Evolutionary conservation across 2,888 invertebrate species (phyloP), one percentile per base, ranked within the genome.

Genomic region (Elmis aenea): DNA sequence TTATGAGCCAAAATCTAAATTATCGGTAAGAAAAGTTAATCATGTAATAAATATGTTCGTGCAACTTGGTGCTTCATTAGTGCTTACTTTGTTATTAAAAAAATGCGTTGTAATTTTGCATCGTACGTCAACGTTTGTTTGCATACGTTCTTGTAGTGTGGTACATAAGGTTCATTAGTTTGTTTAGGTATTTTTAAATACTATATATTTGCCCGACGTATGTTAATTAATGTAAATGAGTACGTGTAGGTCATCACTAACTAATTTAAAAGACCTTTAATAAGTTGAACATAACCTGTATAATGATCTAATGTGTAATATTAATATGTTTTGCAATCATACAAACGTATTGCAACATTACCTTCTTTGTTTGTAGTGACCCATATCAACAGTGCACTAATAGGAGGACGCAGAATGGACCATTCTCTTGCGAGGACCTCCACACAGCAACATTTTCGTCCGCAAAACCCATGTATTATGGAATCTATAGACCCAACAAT

Each of bases 401-500:
- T 47, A 23, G 40, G 38, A 22, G 38, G 30, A 15, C 43, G 42
- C 30, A 57, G 40, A 37, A 54, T 55, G 55, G 48, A 52, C 23
- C 51, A 48, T 24, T 34, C 52, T 2, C 33, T 52, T 28, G 45
- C 36, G 10, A 47, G 42, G 36, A 37, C 42, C 10, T 45, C 46
- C 9, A n/a, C n/a, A n/a, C 47, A 42, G 16, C 27, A 35, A 5
- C 35, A 33, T 5, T 35, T 35, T 32, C 27, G 25, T 12, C 29
- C 43, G 25, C 41, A 42, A 31, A 57, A 54, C 13, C 50, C 61
- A 3, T 55, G 57, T 12, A 61, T 65, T 25, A 35, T 66, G 37
- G 54, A 57, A 21, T 62, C 64, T 5, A 46, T 63, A 27, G 64
- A 63, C 21, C 57, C 33, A 9, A 25, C 38, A 16, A 14, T 38